phyloP scores from a whole-genome alignment of 1,140 invertebrate species.

The Diorhabda sublineata region DNA sequence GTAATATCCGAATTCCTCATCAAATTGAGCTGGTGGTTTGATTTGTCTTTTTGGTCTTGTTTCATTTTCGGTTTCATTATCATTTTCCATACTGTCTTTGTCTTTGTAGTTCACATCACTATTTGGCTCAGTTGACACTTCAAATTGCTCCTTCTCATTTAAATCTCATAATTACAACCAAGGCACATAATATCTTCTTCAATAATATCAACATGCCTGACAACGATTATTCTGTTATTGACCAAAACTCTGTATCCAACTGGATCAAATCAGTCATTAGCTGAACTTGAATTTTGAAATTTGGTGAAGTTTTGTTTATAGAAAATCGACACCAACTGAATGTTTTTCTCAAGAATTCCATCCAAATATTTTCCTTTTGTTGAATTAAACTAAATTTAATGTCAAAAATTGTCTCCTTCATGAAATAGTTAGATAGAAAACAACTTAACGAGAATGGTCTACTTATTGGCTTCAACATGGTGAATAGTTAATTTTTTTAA shows the following conservation, averaged over 20 bases:
- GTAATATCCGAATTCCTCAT: conserved; percentile 8
- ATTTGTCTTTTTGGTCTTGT: conserved; percentile 11
- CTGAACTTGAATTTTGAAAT: no score
- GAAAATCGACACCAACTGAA: no score
- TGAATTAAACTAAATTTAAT: no score
- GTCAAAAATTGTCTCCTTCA: no score
- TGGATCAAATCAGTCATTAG: no score
- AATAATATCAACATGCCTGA: conserved; percentile 4
- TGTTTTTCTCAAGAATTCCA: no score
- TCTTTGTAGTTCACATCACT: neutral
- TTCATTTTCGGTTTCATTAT: neutral
- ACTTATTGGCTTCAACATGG: no score
- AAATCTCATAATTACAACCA: neutral
- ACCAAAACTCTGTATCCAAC: conserved; percentile 5
- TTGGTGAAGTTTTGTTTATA: no score
- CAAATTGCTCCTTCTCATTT: neutral
- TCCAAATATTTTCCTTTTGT: no score
- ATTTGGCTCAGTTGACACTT: neutral
- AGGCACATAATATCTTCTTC: neutral
- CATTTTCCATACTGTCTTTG: conserved; percentile 3
- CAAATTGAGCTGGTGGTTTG: conserved; percentile 7
- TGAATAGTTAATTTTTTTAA: no score
- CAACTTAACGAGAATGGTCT: no score
- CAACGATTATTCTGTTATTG: conserved; percentile 10
- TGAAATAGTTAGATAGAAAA: no score